Evolutionary conservation across 2,113 vertebrate species (phyloP).

Genomic region (Toxotes jaculatrix): DNA sequence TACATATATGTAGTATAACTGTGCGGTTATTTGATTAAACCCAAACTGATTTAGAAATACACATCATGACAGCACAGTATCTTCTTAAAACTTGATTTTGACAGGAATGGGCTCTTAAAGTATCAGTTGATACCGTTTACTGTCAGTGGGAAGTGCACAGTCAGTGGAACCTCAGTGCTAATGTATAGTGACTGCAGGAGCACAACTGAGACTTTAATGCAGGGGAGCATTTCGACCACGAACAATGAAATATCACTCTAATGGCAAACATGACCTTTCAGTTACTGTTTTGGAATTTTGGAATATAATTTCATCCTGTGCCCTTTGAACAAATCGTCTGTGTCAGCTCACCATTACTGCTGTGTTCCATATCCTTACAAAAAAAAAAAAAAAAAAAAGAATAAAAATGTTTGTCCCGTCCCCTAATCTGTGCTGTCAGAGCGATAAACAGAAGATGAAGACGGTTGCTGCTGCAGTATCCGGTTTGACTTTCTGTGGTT

Average conservation of each 20-base stretch:
- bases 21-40: neutral
- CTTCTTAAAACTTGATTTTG: neutral
- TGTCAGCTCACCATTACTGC: conserved; percentile 44
- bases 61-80: neutral
- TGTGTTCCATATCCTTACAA: conserved; percentile 25
- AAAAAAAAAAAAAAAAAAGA: no score
- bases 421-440: conserved; percentile 57
- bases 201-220: conserved; percentile 14
- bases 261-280: conserved; percentile 57
- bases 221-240: conserved; percentile 3
- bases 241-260: conserved; percentile 45
- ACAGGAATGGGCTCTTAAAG: neutral
- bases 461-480: conserved; percentile 19
- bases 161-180: neutral
- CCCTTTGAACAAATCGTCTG: conserved; percentile 46
- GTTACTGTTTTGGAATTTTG: conserved; percentile 44
- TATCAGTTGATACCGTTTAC: neutral
- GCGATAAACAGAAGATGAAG: conserved; percentile 60
- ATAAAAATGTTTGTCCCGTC: conserved; percentile 42
- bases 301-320: conserved; percentile 36
- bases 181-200: conserved; percentile 1
- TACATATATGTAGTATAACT: no score
- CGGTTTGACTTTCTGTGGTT: conserved; percentile 26
- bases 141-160: neutral
- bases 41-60: neutral